A percentile compares a stretch with the other conserved stretches of the same genome.
Conservation (phyloP, 2,113 vertebrate genomes). For the Chloebia gouldiae region DNA sequence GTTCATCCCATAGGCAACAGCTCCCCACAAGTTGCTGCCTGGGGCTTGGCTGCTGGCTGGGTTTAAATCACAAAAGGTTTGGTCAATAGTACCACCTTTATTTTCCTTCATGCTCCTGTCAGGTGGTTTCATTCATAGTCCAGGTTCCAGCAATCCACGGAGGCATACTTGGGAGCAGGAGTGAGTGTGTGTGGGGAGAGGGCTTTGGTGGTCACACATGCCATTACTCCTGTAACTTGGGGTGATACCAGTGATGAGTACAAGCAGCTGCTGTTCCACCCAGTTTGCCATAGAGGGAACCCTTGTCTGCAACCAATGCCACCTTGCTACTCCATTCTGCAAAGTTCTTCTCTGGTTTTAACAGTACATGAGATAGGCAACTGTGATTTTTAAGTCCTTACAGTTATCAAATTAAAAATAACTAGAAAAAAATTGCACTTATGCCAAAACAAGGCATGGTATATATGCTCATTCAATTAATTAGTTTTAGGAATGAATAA, state of each 20-base stretch:
- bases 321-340: background rate
- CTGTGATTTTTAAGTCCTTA: background rate
- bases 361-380: background rate
- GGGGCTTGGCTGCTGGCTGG: background rate
- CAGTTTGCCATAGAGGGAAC: background rate
- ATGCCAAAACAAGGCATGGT: background rate
- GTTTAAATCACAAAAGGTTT: background rate
- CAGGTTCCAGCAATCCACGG: accelerated
- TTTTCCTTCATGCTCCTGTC: background rate
- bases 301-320: background rate
- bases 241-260: background rate
- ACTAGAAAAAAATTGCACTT: background rate
- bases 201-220: no score
- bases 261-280: background rate
- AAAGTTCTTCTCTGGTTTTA: background rate
- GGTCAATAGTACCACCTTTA: background rate
- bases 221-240: background rate
- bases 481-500: background rate
- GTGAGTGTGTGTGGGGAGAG: background rate
- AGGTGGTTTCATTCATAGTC: background rate
- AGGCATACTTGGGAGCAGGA: background rate
- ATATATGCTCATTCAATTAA: background rate
- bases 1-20: background rate
- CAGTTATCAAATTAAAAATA: background rate
- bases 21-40: background rate